Conservation (phyloP, 2,113 vertebrate genomes). For the Pampusana beccarii region DNA sequence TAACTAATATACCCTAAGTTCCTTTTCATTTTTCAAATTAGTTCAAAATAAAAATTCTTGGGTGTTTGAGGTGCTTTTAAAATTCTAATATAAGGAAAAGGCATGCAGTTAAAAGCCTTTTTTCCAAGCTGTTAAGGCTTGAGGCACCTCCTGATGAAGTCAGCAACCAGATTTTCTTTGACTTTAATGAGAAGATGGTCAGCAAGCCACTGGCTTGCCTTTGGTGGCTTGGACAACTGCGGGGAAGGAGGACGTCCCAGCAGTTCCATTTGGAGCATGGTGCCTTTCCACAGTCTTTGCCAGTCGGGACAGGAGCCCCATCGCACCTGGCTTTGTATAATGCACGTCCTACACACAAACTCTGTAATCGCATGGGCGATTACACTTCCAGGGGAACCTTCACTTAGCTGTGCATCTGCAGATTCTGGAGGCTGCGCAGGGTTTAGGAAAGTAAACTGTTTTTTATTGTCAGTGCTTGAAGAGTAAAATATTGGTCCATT, state of each 20-base stretch:
- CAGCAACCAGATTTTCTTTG: background rate
- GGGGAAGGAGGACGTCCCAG: background rate
- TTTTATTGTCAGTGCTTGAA: background rate
- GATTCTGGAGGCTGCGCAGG: background rate
- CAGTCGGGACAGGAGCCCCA: background rate
- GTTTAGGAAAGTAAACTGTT: background rate
- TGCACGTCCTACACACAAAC: accelerated
- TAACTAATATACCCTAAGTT: background rate
- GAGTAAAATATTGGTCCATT: background rate
- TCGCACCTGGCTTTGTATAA: background rate
- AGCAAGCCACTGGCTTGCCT: background rate
- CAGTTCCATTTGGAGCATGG: background rate
- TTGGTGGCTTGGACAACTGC: background rate
- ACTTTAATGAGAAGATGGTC: background rate
- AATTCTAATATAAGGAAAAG: background rate
- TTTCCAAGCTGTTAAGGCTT: background rate
- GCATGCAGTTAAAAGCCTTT: background rate
- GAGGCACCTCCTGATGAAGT: background rate
- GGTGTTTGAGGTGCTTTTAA: background rate
- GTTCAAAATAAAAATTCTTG: background rate
- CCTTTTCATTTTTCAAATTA: background rate
- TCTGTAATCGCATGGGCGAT: background rate
- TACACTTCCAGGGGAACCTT: background rate
- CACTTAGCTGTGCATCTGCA: background rate
- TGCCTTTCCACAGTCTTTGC: background rate